Evolutionary conservation across 2,797 vertebrate genomes (phyloP).

Genomic region (Etheostoma perlongum): DNA sequence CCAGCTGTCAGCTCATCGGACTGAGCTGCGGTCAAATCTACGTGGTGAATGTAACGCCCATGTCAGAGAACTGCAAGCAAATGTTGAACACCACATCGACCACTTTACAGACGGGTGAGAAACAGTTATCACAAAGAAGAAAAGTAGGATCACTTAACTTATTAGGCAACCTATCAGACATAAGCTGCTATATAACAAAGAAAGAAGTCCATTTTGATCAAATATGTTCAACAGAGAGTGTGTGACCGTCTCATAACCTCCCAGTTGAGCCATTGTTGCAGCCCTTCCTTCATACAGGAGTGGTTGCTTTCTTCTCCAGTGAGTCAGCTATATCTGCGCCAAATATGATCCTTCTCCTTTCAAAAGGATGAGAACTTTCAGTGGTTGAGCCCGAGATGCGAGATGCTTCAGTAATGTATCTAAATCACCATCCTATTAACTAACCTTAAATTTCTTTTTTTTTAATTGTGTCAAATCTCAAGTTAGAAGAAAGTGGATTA

Average conservation of each 20-base stretch:
- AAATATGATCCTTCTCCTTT: background rate
- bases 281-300: background rate
- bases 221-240: background rate
- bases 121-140: background rate
- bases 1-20: constrained; percentile 67
- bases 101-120: constrained; percentile 74
- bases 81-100: constrained; percentile 49
- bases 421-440: no score
- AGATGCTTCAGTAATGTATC: no score
- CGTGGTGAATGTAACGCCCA: constrained; percentile 69
- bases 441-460: background rate
- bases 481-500: no score
- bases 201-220: background rate
- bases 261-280: background rate
- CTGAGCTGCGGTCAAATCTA: constrained; percentile 78
- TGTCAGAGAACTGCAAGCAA: constrained; percentile 78
- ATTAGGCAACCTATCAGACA: background rate
- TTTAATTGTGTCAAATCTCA: background rate
- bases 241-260: background rate
- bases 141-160: background rate
- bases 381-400: background rate
- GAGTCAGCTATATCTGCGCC: background rate
- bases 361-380: no score
- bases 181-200: background rate
- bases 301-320: background rate